Evolutionary conservation across 2,888 invertebrate species (phyloP).

Genomic region (Prostheceraeus crozeri): DNA sequence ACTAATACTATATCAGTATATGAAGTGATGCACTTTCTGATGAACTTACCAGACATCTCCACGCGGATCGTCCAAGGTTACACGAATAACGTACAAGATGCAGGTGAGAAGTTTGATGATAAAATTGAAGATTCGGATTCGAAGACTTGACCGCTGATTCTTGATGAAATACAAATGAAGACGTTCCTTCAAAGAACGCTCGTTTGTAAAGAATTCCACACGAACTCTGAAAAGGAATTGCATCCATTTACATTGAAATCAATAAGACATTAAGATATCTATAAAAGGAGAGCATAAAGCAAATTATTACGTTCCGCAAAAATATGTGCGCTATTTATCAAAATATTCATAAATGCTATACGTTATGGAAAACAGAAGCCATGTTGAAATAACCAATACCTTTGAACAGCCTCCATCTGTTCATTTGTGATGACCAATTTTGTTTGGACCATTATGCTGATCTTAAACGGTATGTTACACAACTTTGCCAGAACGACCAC

Average conservation of each 20-base stretch:
- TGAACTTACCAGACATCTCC: conserved; percentile 54
- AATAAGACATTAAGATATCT: neutral
- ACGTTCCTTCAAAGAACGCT: conserved; percentile 95
- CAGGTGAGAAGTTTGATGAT: conserved; percentile 93
- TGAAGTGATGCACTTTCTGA: no score
- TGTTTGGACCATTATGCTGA: no score
- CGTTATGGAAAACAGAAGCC: no score
- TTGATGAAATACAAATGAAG: conserved; percentile 98
- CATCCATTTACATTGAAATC: neutral
- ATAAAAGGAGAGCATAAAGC: neutral
- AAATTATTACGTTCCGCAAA: no score
- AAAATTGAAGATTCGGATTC: conserved; percentile 92
- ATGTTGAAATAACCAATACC: no score
- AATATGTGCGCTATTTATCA: no score
- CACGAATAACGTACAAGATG: conserved; percentile 85
- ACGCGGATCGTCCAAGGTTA: conserved; percentile 76
- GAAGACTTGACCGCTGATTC: conserved; percentile 95
- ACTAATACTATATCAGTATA: no score
- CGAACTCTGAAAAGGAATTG: conserved; percentile 75
- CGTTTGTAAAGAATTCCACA: conserved; percentile 97
- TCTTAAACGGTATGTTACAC: no score
- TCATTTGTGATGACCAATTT: no score
- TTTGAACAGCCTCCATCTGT: no score
- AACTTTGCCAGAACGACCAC: no score
- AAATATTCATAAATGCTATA: no score